A percentile compares a stretch with the other conserved stretches of the same genome.
These are phyloP conservation scores for Lasioglossum oenotherae DNA, from an alignment of 2,888 invertebrate species.

Conservation along the genomic window DNA sequence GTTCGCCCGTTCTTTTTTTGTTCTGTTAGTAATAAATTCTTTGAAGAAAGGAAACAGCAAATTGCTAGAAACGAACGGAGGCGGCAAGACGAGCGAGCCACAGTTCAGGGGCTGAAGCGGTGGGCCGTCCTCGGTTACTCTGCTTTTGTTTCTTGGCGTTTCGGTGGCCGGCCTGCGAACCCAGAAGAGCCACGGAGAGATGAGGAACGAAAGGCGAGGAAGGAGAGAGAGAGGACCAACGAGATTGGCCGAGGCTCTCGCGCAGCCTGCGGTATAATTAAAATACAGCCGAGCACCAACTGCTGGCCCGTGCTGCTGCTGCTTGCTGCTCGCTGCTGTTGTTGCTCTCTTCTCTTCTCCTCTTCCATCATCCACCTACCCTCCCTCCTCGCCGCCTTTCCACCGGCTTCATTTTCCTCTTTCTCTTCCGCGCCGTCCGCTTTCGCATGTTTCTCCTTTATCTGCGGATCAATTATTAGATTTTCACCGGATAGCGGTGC, in stretches of 20 bases:
- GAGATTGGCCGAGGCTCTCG: conserved; percentile 76
- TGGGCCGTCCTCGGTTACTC: conserved; percentile 73
- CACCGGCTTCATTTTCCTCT: conserved; percentile 28
- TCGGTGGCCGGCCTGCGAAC: conserved; percentile 67
- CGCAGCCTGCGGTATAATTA: conserved; percentile 76
- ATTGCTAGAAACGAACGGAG: conserved; percentile 59
- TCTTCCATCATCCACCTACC: conserved; percentile 57
- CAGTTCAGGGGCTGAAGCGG: conserved; percentile 74
- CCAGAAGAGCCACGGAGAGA: conserved; percentile 48
- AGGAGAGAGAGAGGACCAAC: conserved; percentile 68
- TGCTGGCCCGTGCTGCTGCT: conserved; percentile 75
- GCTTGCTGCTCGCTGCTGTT: conserved; percentile 32
- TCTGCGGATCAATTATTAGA: conserved; percentile 6
- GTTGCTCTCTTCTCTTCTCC: conserved; percentile 60
- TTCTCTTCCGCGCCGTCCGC: conserved; percentile 11
- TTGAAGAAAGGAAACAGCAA: conserved; percentile 2
- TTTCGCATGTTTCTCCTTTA: not conserved
- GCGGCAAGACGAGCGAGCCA: conserved; percentile 53
- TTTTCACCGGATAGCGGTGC: not conserved
- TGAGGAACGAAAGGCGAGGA: conserved; percentile 46
- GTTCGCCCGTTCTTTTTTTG: not conserved
- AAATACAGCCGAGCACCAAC: conserved; percentile 83
- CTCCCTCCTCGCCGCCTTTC: conserved; percentile 12
- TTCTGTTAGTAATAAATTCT: not conserved
- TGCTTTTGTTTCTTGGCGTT: conserved; percentile 73